A percentile compares a stretch with the other conserved stretches of the same genome.
Conservation (phyloP, 2,113 vertebrate genomes). For the Silurus glanis region DNA sequence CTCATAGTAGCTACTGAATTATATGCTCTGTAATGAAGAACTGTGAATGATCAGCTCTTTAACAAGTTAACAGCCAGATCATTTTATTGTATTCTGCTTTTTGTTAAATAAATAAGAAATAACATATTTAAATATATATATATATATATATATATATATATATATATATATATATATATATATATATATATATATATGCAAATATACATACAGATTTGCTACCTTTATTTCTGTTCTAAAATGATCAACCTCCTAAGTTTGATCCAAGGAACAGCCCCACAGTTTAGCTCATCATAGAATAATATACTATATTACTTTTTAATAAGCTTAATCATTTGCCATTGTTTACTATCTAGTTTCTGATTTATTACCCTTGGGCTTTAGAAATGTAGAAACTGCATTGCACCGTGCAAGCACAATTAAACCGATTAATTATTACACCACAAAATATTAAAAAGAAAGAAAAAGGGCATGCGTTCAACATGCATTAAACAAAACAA, state of each 20-base stretch:
- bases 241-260: background rate
- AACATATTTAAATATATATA: background rate
- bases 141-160: too few species aligned
- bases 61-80: background rate
- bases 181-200: too few species aligned
- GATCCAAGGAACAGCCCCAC: background rate
- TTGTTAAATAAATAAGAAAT: background rate
- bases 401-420: background rate
- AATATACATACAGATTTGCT: background rate
- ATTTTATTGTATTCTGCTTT: background rate
- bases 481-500: background rate
- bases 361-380: background rate
- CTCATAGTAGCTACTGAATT: background rate
- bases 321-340: background rate
- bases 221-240: background rate
- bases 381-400: background rate
- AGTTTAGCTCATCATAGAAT: background rate
- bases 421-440: background rate
- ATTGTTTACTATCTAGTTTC: background rate
- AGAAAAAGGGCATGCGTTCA: background rate
- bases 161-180: background rate
- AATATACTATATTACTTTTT: background rate
- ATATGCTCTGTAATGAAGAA: background rate
- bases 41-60: background rate
- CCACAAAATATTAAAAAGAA: background rate